Evolutionary conservation across 2,888 invertebrate species (phyloP).

Genomic region (Camptogramma bilineatum): DNA sequence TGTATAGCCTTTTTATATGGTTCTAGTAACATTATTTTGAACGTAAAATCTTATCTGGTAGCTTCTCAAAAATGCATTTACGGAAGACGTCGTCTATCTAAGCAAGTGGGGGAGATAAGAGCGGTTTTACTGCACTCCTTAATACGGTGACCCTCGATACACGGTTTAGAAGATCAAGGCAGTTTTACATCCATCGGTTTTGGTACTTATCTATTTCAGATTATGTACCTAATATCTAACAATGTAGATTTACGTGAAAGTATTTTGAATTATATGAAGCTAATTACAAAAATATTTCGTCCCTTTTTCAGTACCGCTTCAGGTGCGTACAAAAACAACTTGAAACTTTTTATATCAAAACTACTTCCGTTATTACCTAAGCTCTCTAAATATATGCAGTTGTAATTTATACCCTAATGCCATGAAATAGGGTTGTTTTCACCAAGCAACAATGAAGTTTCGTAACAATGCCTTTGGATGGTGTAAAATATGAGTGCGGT

Average conservation of each 20-base stretch:
- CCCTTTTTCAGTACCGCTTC: not conserved
- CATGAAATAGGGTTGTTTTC: conserved; percentile 41
- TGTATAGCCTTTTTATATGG: conserved; percentile 50
- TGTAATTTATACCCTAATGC: conserved; percentile 39
- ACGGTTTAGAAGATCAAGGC: conserved; percentile 30
- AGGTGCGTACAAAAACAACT: conserved; percentile 22
- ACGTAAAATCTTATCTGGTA: conserved; percentile 73
- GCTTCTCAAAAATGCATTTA: conserved; percentile 72
- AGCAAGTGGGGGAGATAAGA: conserved; percentile 76
- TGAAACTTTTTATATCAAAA: conserved; percentile 35
- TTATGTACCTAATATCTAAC: not conserved
- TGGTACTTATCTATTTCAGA: not conserved
- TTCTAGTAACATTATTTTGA: conserved; percentile 61
- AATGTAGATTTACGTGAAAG: not conserved
- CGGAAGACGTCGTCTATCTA: conserved; percentile 71
- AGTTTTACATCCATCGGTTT: conserved; percentile 12
- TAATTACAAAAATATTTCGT: not conserved
- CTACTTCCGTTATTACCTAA: conserved; percentile 35
- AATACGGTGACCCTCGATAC: conserved; percentile 59
- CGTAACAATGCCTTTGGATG: conserved; percentile 64
- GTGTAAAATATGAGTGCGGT: conserved; percentile 76
- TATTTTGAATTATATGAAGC: not conserved
- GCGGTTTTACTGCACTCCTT: conserved; percentile 69
- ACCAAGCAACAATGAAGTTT: conserved; percentile 31
- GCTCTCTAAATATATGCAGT: conserved; percentile 39